Evolutionary conservation across 2,113 vertebrate genomes (phyloP), one percentile per base, ranked within the genome.

Genomic region (Microtus ochrogaster): DNA sequence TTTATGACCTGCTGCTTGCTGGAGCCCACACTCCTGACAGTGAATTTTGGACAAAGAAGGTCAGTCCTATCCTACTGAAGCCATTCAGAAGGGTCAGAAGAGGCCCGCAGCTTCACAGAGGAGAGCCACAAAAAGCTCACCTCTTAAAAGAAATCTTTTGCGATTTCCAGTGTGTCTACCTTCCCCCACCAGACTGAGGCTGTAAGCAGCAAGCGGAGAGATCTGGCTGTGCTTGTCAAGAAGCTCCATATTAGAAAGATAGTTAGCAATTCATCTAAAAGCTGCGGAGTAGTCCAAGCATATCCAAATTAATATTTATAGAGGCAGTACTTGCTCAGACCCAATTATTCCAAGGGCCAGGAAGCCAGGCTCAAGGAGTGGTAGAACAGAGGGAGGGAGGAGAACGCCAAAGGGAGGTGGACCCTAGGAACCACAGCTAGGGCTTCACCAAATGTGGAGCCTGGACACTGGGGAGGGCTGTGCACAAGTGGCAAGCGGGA

Each of bases 231-330:
- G 87, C 97, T 95, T 96, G 92, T 98, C 97, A 97, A 97, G 97
- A 96, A 97, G 89, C 72, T 13, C 89, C 93, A 96, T 96, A 98
- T 98, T 98, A 97, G 97, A 97, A 97, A 98, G 96, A 97, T 98
- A 97, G 98, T 99, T 98, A 98, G 98, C 97, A 98, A 98, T 98
- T 98, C 98, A 98, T 98, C 97, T 97, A 96, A 98, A 97, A 97
- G 97, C 98, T 94, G 97, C 98, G 94, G 97, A 97, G 94, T 90
- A 97, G 98, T 94, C 98, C 97, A 98, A 98, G 98, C 98, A 98
- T 98, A 97, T 96, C 98, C 94, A 91, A 98, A 98, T 98, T 98
- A 98, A 98, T 98, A 98, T 98, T 98, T 98, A 98, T 98, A 97
- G 98, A 98, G 95, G 92, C 96, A 96, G 97, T 92, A 97, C 97